Evolutionary conservation across 2,113 vertebrate species (phyloP).

Genomic region (Sitta europaea): DNA sequence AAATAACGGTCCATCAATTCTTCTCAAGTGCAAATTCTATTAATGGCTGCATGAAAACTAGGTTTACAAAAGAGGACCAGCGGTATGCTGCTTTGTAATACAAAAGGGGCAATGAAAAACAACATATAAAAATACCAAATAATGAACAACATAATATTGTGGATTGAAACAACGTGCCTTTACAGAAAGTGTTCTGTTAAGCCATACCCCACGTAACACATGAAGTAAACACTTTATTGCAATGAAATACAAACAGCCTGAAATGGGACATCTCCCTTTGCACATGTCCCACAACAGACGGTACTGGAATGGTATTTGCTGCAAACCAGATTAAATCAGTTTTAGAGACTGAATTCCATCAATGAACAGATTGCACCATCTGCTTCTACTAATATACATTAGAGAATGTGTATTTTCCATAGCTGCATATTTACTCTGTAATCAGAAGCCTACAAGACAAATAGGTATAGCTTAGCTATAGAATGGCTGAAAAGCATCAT

Average conservation of each 20-base stretch:
- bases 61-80: not conserved
- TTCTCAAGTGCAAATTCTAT: not conserved
- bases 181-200: not conserved
- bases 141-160: not conserved
- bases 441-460: not conserved
- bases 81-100: not conserved
- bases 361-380: conserved; percentile 28
- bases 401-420: conserved; percentile 43
- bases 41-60: not conserved
- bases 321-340: conserved; percentile 37
- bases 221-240: not conserved
- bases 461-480: not conserved
- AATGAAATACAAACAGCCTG: not conserved
- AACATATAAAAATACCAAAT: not conserved
- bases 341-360: conserved; percentile 36
- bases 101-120: not conserved
- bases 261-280: not conserved
- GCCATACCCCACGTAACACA: not conserved
- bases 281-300: conserved; percentile 15
- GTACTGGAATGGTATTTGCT: not conserved
- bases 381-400: conserved; percentile 43
- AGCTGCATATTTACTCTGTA: conserved; percentile 11
- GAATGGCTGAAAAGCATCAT: not conserved
- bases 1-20: not conserved
- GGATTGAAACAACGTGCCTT: not conserved